Percentiles rank a stretch among this genome's conserved stretches.
These are phyloP conservation scores for Eriocheir sinensis DNA, from an alignment of 1,140 invertebrate genomes.

Conservation along the genomic window DNA sequence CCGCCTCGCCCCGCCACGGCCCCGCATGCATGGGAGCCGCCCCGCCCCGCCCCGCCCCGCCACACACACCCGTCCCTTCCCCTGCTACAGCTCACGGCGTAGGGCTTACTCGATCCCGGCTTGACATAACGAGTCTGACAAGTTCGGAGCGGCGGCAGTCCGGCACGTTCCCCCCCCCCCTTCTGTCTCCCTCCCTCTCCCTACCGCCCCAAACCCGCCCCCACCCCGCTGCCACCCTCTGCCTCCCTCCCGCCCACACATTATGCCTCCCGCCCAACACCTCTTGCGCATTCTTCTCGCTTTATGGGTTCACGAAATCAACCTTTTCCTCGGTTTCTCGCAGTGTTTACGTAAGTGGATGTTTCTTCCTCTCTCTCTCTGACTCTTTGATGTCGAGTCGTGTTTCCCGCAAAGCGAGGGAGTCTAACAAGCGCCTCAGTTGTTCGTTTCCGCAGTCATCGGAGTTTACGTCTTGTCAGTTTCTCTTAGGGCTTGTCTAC, in stretches of 20 bases:
- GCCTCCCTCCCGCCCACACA: not conserved
- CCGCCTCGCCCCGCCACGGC: not conserved
- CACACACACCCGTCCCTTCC: not conserved
- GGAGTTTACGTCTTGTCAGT: not conserved
- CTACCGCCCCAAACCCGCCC: not conserved
- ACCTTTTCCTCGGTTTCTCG: not conserved
- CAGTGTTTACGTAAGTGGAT: not conserved
- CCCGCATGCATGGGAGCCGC: too few relatives aligned
- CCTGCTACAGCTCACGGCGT: not conserved
- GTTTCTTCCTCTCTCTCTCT: not conserved
- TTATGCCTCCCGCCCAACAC: not conserved
- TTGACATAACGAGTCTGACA: not conserved
- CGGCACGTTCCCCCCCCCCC: not conserved
- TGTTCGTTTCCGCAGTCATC: not conserved
- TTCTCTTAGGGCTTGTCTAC: not conserved
- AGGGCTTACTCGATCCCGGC: not conserved
- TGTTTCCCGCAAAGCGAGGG: not conserved
- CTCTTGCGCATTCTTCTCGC: not conserved
- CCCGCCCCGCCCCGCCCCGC: not conserved
- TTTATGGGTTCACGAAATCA: not conserved
- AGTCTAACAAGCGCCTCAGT: not conserved
- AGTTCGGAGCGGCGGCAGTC: not conserved
- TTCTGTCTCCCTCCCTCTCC: not conserved
- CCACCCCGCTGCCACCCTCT: not conserved
- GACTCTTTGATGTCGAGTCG: slow-evolving; percentile 7